Conservation (phyloP, 1,140 invertebrate genomes). For the Neodiprion lecontei region DNA sequence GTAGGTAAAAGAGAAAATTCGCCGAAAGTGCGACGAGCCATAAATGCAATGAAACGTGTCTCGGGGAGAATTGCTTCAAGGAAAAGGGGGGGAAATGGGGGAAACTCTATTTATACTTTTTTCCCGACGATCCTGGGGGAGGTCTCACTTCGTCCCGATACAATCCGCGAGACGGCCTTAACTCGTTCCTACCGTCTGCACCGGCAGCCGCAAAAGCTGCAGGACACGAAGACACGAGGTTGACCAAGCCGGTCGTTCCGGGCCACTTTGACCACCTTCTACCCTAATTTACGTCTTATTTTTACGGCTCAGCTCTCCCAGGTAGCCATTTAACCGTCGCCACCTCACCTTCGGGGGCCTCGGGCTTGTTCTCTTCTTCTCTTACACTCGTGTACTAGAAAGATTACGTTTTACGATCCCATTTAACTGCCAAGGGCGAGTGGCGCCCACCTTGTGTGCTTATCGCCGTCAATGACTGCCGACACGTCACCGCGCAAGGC, state of each 20-base stretch:
- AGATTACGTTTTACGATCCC: constrained; percentile 1
- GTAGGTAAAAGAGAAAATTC: no score
- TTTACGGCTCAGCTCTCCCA: background rate
- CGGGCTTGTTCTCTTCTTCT: no score
- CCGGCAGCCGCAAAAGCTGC: no score
- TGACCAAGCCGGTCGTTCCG: background rate
- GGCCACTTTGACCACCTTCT: constrained; percentile 3
- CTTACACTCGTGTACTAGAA: background rate
- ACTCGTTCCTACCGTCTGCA: background rate
- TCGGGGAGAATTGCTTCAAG: background rate
- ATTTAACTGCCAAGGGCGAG: background rate
- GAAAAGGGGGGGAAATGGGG: background rate
- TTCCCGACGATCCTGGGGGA: background rate
- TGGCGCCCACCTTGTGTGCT: background rate
- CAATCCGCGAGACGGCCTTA: background rate
- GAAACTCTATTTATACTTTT: background rate
- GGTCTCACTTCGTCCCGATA: background rate
- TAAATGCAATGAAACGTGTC: background rate
- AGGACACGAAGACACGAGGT: background rate
- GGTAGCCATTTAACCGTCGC: constrained; percentile 6
- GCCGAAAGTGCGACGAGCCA: background rate
- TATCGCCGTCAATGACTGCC: background rate
- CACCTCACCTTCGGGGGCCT: background rate
- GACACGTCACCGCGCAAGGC: no score
- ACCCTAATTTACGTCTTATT: constrained; percentile 2